Evolutionary conservation across 2,113 vertebrate species (phyloP).

Genomic region (Pelecanoides urinatrix): DNA sequence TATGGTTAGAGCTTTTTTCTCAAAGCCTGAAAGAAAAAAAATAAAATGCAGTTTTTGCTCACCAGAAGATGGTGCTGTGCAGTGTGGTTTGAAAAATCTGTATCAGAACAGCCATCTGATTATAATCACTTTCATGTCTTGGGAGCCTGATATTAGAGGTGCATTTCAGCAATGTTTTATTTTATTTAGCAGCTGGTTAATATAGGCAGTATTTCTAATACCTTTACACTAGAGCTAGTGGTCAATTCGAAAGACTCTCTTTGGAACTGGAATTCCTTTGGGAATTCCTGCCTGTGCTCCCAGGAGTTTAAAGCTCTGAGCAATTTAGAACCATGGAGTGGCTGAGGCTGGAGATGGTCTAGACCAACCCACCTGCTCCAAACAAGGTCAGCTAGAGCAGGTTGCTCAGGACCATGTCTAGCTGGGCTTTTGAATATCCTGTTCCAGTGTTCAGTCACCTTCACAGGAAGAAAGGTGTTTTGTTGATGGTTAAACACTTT

Average conservation of each 20-base stretch:
- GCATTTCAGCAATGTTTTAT: not conserved
- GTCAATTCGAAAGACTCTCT: not conserved
- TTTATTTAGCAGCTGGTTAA: not conserved
- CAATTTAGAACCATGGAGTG: not conserved
- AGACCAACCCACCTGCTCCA: not conserved
- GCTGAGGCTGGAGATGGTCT: not conserved
- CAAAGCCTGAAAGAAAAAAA: not conserved
- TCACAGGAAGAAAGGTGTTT: not conserved
- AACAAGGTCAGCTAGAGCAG: not conserved
- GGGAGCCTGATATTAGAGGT: not conserved
- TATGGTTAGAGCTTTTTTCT: not conserved
- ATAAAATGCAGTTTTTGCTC: not conserved
- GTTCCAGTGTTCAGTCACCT: not conserved
- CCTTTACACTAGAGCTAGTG: not conserved
- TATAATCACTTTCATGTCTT: not conserved
- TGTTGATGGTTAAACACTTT: not conserved
- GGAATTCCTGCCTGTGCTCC: not conserved
- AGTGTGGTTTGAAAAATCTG: not conserved
- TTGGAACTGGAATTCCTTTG: not conserved
- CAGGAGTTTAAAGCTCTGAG: not conserved
- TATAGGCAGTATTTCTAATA: not conserved
- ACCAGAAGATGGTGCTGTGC: conserved; percentile 73
- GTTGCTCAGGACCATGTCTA: not conserved
- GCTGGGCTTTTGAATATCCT: not conserved
- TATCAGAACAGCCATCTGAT: not conserved